These are phyloP conservation scores for Tauraco erythrolophus DNA, from an alignment of 2,113 vertebrate genomes.

Conservation along the genomic window DNA sequence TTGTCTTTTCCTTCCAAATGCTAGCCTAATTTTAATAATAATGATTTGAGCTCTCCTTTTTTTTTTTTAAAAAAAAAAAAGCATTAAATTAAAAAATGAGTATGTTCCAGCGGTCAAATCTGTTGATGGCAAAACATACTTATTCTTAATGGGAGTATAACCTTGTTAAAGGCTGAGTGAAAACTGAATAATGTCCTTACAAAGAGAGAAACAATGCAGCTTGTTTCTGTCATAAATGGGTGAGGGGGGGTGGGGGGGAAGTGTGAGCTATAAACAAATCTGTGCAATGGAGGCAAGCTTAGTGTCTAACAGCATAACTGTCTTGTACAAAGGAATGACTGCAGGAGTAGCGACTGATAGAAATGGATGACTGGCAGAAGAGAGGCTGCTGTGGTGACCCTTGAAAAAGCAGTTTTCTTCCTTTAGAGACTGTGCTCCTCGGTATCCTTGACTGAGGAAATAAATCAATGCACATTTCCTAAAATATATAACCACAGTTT, in stretches of 20 bases:
- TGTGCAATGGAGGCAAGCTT: not conserved
- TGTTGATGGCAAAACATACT: conserved; percentile 19
- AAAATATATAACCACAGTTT: not conserved
- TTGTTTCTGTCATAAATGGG: not conserved
- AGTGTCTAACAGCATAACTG: not conserved
- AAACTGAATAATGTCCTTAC: not conserved
- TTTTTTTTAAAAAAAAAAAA: not conserved
- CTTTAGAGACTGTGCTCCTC: not conserved
- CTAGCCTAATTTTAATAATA: conserved; percentile 37
- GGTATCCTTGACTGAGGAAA: not conserved
- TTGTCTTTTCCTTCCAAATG: conserved; percentile 36
- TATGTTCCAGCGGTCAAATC: not conserved
- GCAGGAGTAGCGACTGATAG: not conserved
- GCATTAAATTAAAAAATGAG: conserved; percentile 18
- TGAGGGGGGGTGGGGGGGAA: too few relatives aligned
- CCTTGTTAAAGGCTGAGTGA: conserved; percentile 26
- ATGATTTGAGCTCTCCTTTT: not conserved
- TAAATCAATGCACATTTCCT: not conserved
- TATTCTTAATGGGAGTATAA: conserved; percentile 16
- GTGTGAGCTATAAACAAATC: not conserved
- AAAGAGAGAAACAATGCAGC: not conserved
- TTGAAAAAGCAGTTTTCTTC: not conserved
- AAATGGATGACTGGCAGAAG: not conserved
- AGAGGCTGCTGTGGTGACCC: not conserved
- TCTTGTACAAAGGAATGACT: not conserved